These are phyloP conservation scores for Whitmania pigra DNA, from an alignment of 1,140 invertebrate species.

Conservation along the genomic window DNA sequence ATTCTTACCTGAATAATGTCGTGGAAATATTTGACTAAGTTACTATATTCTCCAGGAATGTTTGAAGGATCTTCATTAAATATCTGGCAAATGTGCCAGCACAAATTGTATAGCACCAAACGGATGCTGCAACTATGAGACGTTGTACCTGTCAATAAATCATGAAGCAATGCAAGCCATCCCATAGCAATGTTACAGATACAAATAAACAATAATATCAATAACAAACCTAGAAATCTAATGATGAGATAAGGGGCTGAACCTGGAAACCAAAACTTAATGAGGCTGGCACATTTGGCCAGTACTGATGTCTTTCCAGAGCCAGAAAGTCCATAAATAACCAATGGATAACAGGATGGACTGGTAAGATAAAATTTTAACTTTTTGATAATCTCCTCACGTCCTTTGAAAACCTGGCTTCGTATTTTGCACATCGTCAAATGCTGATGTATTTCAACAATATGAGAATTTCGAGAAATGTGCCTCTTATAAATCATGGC, in stretches of 20 bases:
- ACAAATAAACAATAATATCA: background rate
- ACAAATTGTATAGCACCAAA: conserved; percentile 79
- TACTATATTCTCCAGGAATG: conserved; percentile 15
- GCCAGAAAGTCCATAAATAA: conserved; percentile 23
- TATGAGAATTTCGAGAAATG: conserved; percentile 20
- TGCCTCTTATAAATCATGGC: background rate
- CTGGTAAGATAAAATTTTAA: conserved; percentile 59
- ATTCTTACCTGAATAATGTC: conserved; percentile 19
- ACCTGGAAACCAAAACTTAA: conserved; percentile 24
- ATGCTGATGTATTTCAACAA: conserved; percentile 78
- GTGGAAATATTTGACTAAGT: conserved; percentile 16
- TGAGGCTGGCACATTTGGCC: conserved; percentile 24
- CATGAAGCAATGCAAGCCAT: background rate
- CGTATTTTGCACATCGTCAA: conserved; percentile 84
- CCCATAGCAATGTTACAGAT: background rate
- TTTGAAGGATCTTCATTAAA: conserved; percentile 12
- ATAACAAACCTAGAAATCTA: conserved; percentile 17
- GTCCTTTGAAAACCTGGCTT: conserved; percentile 78
- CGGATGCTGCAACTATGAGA: conserved; percentile 80
- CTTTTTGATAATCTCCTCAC: conserved; percentile 64
- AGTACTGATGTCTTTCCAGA: conserved; percentile 24
- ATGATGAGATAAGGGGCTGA: conserved; percentile 2
- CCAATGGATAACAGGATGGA: conserved; percentile 13
- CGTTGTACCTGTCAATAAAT: conserved; percentile 51
- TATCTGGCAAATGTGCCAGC: conserved; percentile 47